Conservation (phyloP, 1,140 invertebrate genomes). For the Camponotus pennsylvanicus region DNA sequence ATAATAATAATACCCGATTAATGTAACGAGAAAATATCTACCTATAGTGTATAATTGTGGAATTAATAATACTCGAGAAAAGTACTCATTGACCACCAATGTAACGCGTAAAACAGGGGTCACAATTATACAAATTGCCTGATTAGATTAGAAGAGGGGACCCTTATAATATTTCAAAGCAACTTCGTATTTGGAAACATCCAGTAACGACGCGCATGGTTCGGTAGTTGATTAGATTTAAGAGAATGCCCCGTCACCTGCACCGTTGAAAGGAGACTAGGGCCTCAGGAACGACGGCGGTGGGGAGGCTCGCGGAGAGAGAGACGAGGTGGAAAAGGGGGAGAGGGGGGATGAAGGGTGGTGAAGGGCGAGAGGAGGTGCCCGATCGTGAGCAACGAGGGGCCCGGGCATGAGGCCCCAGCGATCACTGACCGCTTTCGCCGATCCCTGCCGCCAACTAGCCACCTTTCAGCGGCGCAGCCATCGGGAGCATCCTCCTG, state of each 20-base stretch:
- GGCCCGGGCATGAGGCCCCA: constrained; percentile 71
- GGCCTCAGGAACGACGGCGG: constrained; percentile 51
- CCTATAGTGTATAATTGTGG: not conserved
- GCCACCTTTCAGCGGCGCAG: constrained; percentile 77
- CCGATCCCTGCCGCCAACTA: constrained; percentile 76
- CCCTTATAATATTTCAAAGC: constrained; percentile 22
- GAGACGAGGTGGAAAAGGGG: not conserved
- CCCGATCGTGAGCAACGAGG: constrained; percentile 73
- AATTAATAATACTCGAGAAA: constrained; percentile 8
- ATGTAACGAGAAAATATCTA: not conserved
- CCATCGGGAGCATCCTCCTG: constrained; percentile 75
- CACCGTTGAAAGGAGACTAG: constrained; percentile 77
- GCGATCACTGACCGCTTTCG: constrained; percentile 78
- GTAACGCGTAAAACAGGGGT: constrained; percentile 18
- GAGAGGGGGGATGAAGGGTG: not conserved
- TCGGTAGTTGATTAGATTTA: constrained; percentile 78
- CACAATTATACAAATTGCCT: constrained; percentile 44
- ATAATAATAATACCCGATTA: not conserved
- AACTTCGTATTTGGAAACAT: constrained; percentile 60
- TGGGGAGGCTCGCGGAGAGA: constrained; percentile 28
- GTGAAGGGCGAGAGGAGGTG: constrained; percentile 33
- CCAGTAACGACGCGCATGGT: constrained; percentile 63
- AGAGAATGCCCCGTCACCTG: constrained; percentile 78
- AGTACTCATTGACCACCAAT: not conserved
- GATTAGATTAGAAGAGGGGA: constrained; percentile 26